Evolutionary conservation across 2,888 invertebrate species (phyloP), one percentile per base, ranked within the genome.

Genomic region (Sycophila texana): DNA sequence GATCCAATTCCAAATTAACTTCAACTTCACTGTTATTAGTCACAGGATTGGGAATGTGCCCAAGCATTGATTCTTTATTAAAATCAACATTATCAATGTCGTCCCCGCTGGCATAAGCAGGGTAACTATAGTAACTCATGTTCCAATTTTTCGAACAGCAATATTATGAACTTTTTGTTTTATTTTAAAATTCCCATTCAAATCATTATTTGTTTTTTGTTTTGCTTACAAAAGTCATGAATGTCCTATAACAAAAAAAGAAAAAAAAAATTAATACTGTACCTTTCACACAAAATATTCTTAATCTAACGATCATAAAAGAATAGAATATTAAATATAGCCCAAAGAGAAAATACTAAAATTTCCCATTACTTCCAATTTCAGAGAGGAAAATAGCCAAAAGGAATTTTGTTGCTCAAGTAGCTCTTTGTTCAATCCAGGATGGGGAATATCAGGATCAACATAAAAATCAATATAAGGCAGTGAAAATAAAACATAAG

Each of bases 81-180:
- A 61, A 70, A 14, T 47, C 18, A 20, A 39, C 10, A 39, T 1
- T 7, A 10, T 55, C 18, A 39, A 16, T 2, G 0, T 51, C 39
- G 2, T 66, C 65, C 30, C 61, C 61, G 4, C 13, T 14, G 0
- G n/a, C 12, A 63, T 53, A n/a, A 18, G 22, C 51, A 14, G 51
- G 10, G n/a, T 22, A 1, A 20, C 67, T 70, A 30, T 79, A 79
- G 13, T 77, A 81, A 76, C 51, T 77, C 81, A 81, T 81, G 26
- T 77, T 66, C 61, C 71, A 74, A 58, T 65, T 3, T 18, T 76
- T 18, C n/a, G 3, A 26, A 2, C 14, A 53, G n/a, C n/a, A 70
- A 65, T 49, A 16, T 58, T n/a, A 18, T 12, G 18, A 39, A 39
- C 39, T 39, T 39, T 39, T 39, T 18, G 0, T 13, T 63, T 13